A percentile compares a stretch with the other conserved stretches of the same genome.
These are phyloP conservation scores for Digitonthophagus gazella DNA, from an alignment of 2,888 invertebrate species.

Conservation along the genomic window DNA sequence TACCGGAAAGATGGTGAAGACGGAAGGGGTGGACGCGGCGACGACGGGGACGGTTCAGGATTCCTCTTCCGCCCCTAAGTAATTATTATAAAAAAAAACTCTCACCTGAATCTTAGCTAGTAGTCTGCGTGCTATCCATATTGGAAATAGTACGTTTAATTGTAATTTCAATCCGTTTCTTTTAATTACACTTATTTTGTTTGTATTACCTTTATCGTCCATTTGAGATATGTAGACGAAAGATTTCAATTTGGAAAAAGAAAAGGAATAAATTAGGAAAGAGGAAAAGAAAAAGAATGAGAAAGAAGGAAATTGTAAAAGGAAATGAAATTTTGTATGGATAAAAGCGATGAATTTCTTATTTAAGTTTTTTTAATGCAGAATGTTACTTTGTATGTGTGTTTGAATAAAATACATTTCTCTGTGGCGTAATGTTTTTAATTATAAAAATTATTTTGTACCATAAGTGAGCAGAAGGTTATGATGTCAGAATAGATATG, in stretches of 20 bases:
- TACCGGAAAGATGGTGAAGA: conserved; percentile 58
- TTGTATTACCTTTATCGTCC: neutral
- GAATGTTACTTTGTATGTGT: conserved; percentile 13
- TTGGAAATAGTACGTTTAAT: conserved; percentile 7
- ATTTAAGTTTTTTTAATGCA: conserved; percentile 11
- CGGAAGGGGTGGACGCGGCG: conserved; percentile 48
- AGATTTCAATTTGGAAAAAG: no score
- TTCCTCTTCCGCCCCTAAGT: neutral
- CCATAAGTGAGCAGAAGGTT: no score
- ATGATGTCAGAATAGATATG: no score
- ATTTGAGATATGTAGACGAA: neutral
- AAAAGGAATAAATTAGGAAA: no score
- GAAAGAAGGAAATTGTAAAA: no score
- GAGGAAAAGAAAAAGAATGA: no score
- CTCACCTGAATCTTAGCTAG: neutral
- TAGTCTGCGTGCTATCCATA: conserved; percentile 3
- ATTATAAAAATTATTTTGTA: no score
- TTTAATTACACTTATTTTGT: neutral
- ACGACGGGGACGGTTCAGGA: conserved; percentile 7
- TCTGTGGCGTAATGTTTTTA: conserved; percentile 5
- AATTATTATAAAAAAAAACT: neutral
- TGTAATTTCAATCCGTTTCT: conserved; percentile 3
- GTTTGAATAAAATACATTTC: conserved; percentile 4
- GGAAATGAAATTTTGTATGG: neutral
- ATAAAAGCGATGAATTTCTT: neutral